Conservation (phyloP, 2,888 invertebrate species). For the Phytoseiulus persimilis region DNA sequence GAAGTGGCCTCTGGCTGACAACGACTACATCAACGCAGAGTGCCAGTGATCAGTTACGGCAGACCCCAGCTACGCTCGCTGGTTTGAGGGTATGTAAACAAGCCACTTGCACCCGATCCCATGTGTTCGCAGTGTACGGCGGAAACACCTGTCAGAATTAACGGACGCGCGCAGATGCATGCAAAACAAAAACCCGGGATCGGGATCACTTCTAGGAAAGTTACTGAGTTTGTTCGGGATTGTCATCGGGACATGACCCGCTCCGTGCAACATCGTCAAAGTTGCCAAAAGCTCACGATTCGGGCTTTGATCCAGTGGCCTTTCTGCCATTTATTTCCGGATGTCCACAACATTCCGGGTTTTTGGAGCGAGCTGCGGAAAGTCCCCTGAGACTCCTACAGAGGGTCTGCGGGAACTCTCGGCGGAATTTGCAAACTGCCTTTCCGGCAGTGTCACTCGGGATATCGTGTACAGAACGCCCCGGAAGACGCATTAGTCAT, state of each 20-base stretch:
- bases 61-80: neutral
- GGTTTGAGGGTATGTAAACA: neutral
- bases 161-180: neutral
- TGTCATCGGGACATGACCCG: neutral
- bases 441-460: neutral
- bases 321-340: no score
- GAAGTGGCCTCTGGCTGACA: neutral
- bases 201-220: neutral
- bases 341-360: no score
- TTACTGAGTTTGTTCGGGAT: neutral
- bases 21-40: neutral
- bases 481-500: neutral
- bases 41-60: neutral
- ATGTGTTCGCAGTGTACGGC: neutral
- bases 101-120: neutral
- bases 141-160: neutral
- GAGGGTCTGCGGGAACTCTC: no score
- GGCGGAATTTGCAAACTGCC: neutral
- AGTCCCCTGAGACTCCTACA: no score
- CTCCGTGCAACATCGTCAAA: neutral
- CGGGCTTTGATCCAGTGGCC: no score
- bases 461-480: neutral
- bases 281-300: no score
- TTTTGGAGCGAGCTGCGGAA: no score
- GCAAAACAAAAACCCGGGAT: neutral